Conservation (phyloP, 2,888 invertebrate species). For the Unio delphinus region DNA sequence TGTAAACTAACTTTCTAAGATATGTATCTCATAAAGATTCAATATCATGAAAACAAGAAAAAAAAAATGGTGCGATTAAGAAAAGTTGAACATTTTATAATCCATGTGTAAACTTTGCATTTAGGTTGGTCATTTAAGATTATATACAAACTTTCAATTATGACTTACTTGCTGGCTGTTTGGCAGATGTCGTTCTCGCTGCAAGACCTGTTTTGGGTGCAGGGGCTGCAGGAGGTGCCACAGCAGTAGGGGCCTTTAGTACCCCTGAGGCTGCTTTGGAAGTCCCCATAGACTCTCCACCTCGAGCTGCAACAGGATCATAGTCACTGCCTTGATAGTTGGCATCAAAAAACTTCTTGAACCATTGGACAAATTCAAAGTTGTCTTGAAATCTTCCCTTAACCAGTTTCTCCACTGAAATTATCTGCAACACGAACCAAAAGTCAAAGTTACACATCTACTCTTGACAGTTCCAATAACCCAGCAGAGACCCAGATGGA, state of each 20-base stretch:
- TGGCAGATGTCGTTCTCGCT: slow-evolving; percentile 5
- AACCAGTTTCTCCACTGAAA: slow-evolving; percentile 98
- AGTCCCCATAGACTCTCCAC: slow-evolving; percentile 54
- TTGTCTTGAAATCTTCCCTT: slow-evolving; percentile 99
- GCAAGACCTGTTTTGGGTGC: slow-evolving; percentile 9
- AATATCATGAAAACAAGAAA: not conserved
- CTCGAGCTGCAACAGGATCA: slow-evolving; percentile 90
- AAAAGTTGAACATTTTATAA: too few relatives aligned
- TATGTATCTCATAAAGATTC: not conserved
- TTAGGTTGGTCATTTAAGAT: too few relatives aligned
- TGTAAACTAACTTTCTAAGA: not conserved
- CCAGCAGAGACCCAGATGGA: too few relatives aligned
- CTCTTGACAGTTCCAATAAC: too few relatives aligned
- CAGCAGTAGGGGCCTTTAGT: slow-evolving; percentile 13
- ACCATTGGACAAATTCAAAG: slow-evolving; percentile 99
- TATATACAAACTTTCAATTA: not conserved
- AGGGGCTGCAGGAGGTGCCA: slow-evolving; percentile 15
- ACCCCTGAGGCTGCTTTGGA: slow-evolving; percentile 21
- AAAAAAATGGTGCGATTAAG: too few relatives aligned
- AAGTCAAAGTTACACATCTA: not conserved
- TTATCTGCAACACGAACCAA: slow-evolving; percentile 82
- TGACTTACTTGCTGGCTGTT: not conserved
- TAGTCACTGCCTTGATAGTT: slow-evolving; percentile 99
- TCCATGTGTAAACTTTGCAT: too few relatives aligned
- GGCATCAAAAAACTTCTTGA: slow-evolving; percentile 99